Base-by-base conservation (phyloP, 1,140 invertebrate genomes). In the Ephestia elutella region DNA sequence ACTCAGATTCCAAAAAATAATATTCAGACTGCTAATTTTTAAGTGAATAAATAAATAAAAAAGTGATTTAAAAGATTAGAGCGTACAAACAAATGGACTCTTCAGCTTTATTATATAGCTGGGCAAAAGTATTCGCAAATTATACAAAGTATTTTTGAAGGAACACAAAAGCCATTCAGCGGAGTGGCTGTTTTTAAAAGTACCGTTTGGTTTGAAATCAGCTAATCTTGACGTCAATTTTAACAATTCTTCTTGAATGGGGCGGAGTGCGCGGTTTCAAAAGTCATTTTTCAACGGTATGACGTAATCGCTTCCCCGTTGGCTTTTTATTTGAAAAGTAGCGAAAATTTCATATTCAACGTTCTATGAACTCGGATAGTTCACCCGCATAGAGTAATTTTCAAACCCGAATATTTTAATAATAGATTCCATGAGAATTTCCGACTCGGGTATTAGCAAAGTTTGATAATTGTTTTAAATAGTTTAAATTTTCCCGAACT, bases 241-340 rank as follows among this genome's bases (percentile, higher is more conserved):
- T 75, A 61, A 82, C 77, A 81, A 81, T 83, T 78, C 75, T 79
- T 83, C 77, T 81, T 76, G 61, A 77, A 75, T 77, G 66, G 56
- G 65, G 65, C 57, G 65, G 68, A 73, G 71, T 72, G 66, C 74
- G 70, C 65, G 74, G 73, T 80, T 80, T 74, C 72, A 71, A 70
- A 73, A 82, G 70, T 80, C 78, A 83, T 83, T 83, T 81, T 81
- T 83, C 78, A 83, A 63, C 64, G 70, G 75, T 71, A 75, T 77
- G 78, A 81, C 78, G 80, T 83, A 83, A 81, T 83, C 78, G 80
- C 68, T 83, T 79, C 80, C 76, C 78, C 80, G 71, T 72, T 71
- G 68, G 73, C 76, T 75, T 79, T 82, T 81, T 83, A 81, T 83
- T 83, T 76, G 72, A 68, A 74, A 73, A 74, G 70, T 74, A 57